Evolutionary conservation across 1,140 invertebrate genomes (phyloP).

Genomic region (Drosophila carrolli): DNA sequence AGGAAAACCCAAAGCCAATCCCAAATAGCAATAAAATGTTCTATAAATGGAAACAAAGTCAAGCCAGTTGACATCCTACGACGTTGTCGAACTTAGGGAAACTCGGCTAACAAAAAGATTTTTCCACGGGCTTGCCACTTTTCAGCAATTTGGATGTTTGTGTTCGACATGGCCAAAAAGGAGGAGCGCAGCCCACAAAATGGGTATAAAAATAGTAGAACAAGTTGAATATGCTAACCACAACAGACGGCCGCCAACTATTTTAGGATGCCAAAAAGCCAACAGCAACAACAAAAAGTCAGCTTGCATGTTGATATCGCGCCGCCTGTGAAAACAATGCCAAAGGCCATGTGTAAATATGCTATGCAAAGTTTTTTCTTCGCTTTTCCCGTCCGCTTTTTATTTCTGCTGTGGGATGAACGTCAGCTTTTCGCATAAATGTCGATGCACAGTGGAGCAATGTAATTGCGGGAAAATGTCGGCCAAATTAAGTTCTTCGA

Average conservation of each 20-base stretch:
- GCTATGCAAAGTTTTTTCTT: conserved; percentile 65
- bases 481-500: conserved; percentile 39
- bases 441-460: conserved; percentile 49
- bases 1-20: conserved; percentile 17
- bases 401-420: conserved; percentile 24
- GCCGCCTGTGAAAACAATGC: conserved; percentile 69
- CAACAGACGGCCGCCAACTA: conserved; percentile 78
- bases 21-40: conserved; percentile 70
- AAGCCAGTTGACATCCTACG: conserved; percentile 38
- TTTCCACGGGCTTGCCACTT: conserved; percentile 30
- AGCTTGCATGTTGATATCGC: conserved; percentile 57
- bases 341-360: conserved; percentile 80
- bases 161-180: conserved; percentile 56
- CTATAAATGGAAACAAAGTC: conserved; percentile 67
- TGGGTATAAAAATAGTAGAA: conserved; percentile 52
- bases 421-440: conserved; percentile 45
- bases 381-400: conserved; percentile 18
- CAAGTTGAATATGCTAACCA: conserved; percentile 70
- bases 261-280: conserved; percentile 75
- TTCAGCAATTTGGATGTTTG: conserved; percentile 63
- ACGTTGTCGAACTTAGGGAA: conserved; percentile 13
- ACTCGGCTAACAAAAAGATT: conserved; percentile 21
- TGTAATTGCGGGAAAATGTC: conserved; percentile 29
- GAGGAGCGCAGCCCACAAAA: conserved; percentile 15
- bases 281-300: conserved; percentile 28